Conservation (phyloP, 1,140 invertebrate genomes). For the Trinorchestia longiramus region DNA sequence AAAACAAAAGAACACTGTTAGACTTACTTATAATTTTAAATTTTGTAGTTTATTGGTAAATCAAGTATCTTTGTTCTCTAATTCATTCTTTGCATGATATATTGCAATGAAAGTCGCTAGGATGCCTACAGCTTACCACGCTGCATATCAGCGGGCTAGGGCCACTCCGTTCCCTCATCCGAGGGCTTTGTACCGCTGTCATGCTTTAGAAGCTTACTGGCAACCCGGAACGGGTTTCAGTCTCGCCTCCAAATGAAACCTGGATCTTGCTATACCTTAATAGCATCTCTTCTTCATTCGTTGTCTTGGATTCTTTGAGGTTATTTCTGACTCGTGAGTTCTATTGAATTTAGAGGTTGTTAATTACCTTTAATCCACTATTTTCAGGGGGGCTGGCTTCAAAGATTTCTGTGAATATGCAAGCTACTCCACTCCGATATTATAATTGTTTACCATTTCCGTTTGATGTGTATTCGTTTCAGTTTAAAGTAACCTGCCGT, state of each 20-base stretch:
- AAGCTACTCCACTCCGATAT: neutral
- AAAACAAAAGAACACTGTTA: too few species aligned
- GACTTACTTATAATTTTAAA: too few species aligned
- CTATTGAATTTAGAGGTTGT: neutral
- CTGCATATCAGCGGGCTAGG: neutral
- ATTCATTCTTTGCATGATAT: neutral
- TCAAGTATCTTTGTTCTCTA: neutral
- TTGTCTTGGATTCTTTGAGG: neutral
- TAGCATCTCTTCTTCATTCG: neutral
- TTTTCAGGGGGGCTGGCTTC: neutral
- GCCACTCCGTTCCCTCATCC: neutral
- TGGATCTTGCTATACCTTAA: slow-evolving; percentile 6
- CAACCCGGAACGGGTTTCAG: neutral
- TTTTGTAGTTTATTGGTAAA: neutral
- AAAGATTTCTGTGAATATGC: neutral
- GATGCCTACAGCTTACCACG: neutral
- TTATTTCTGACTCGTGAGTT: neutral
- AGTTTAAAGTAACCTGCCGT: neutral
- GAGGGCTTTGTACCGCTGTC: slow-evolving; percentile 37
- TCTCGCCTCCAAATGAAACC: slow-evolving; percentile 38
- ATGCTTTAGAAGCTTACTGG: slow-evolving; percentile 23
- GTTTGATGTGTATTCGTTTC: neutral
- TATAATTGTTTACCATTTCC: neutral
- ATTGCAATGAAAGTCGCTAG: neutral
- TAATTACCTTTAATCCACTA: neutral